A percentile compares a stretch with the other conserved stretches of the same genome.
phyloP scores from a whole-genome alignment of 2,797 vertebrate genomes.

The Sebastes dallii region DNA sequence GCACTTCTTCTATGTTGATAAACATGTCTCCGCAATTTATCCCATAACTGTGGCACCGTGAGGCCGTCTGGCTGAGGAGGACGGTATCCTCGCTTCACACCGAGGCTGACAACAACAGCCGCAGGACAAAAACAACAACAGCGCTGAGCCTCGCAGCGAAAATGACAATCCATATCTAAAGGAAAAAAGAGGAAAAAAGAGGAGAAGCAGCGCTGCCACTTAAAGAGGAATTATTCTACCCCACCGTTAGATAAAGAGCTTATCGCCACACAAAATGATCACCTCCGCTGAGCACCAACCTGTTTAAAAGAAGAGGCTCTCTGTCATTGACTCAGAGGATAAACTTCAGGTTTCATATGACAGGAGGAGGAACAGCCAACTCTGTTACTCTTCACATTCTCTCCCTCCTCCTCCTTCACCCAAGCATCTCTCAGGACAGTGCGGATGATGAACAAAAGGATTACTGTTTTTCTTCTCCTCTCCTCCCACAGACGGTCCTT shows the following conservation, averaged over 20 bases:
- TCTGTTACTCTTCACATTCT: slow-evolving; percentile 22
- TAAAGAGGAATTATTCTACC: slow-evolving; percentile 78
- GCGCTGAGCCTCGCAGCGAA: slow-evolving; percentile 23
- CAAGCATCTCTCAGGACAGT: slow-evolving; percentile 65
- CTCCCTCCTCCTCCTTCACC: slow-evolving; percentile 48
- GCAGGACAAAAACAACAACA: slow-evolving; percentile 62
- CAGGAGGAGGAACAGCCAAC: slow-evolving; percentile 64
- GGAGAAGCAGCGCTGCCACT: slow-evolving; percentile 41
- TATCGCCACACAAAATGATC: slow-evolving; percentile 84
- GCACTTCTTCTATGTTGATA: slow-evolving; percentile 76
- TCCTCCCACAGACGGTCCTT: slow-evolving; percentile 75
- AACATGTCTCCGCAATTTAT: slow-evolving; percentile 73
- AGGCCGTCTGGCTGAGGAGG: slow-evolving; percentile 39
- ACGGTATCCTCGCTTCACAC: slow-evolving; percentile 33
- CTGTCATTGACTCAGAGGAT: slow-evolving; percentile 81
- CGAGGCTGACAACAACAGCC: slow-evolving; percentile 51
- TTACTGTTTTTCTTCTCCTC: slow-evolving; percentile 74
- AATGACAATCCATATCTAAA: slow-evolving; percentile 49
- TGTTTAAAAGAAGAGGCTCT: slow-evolving; percentile 75
- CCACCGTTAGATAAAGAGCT: slow-evolving; percentile 84
- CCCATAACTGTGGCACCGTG: slow-evolving; percentile 42
- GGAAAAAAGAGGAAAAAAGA: neutral
- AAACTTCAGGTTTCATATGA: slow-evolving; percentile 80
- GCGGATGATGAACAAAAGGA: slow-evolving; percentile 80
- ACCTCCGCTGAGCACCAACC: slow-evolving; percentile 74